Evolutionary conservation across 2,113 vertebrate species (phyloP).

Genomic region (Dermatemys mawii): DNA sequence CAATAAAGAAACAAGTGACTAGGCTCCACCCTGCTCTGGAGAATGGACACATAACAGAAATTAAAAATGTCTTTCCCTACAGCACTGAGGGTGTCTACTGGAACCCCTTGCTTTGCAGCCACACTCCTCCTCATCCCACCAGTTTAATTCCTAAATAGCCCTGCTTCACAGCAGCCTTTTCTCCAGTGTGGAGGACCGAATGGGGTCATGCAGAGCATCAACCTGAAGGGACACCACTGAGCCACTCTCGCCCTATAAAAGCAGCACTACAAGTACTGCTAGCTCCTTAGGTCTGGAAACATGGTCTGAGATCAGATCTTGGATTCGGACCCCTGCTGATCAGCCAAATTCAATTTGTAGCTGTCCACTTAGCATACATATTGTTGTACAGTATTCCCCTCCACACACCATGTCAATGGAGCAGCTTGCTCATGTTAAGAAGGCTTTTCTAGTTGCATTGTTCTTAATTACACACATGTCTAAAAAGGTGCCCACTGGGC

Average conservation of each 20-base stretch:
- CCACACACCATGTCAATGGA: rapidly evolving
- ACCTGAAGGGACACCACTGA: not conserved
- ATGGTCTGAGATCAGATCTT: not conserved
- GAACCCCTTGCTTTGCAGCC: not conserved
- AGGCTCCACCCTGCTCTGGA: not conserved
- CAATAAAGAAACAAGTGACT: not conserved
- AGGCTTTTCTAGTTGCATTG: rapidly evolving
- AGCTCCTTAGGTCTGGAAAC: rapidly evolving
- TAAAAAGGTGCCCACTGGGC: not conserved
- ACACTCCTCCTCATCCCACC: not conserved
- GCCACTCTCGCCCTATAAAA: not conserved
- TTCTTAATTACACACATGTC: not conserved
- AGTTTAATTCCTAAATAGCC: not conserved
- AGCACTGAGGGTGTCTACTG: not conserved
- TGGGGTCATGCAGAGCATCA: not conserved
- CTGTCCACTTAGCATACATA: not conserved
- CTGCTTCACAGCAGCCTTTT: not conserved
- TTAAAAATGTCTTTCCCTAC: not conserved
- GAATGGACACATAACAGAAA: not conserved
- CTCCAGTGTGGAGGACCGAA: not conserved
- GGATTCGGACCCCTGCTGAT: not conserved
- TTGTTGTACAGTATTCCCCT: not conserved
- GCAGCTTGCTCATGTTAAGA: rapidly evolving
- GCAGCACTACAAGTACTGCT: rapidly evolving
- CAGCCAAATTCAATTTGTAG: not conserved